Conservation (phyloP, 2,113 vertebrate genomes). For the Brachypodius melanocephalos region DNA sequence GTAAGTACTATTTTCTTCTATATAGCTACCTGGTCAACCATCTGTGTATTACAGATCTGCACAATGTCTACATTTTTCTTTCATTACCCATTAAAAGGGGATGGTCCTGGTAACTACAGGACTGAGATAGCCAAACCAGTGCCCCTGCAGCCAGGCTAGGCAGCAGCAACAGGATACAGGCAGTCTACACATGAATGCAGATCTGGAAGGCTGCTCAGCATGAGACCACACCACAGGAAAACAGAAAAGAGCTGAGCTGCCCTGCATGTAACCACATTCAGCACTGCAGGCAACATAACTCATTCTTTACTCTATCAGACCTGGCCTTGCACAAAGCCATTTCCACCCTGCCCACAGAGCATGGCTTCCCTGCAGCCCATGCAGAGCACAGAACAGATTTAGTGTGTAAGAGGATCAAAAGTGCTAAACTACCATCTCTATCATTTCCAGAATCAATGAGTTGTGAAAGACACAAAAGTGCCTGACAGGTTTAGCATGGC, state of each 20-base stretch:
- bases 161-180: not conserved
- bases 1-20: not conserved
- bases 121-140: not conserved
- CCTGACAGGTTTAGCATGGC: not conserved
- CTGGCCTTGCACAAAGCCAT: not conserved
- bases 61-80: not conserved
- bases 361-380: not conserved
- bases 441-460: not conserved
- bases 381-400: not conserved
- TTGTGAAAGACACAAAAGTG: not conserved
- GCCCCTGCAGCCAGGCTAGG: not conserved
- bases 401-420: not conserved
- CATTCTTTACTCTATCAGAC: not conserved
- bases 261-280: rapidly evolving
- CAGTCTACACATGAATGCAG: not conserved
- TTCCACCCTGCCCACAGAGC: not conserved
- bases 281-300: not conserved
- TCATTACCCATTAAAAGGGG: not conserved
- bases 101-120: not conserved
- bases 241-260: not conserved
- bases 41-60: not conserved
- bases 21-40: not conserved
- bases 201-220: not conserved
- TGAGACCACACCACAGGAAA: not conserved
- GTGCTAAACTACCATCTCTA: not conserved